phyloP scores from a whole-genome alignment of 2,888 invertebrate species.

The Pseudococcus viburni region DNA sequence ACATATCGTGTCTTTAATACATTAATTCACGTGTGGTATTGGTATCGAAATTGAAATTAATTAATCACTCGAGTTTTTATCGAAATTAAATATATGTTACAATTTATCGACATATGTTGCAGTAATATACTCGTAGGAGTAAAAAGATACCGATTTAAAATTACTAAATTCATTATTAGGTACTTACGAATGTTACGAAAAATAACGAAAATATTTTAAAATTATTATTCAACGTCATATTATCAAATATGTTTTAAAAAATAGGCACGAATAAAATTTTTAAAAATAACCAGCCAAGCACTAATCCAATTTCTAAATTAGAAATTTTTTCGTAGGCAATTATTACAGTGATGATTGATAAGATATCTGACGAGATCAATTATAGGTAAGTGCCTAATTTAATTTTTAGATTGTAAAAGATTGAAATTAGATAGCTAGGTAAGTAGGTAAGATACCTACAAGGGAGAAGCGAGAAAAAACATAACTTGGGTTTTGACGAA shows the following conservation, averaged over 20 bases:
- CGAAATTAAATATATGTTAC: too few relatives aligned
- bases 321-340: too few relatives aligned
- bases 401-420: too few relatives aligned
- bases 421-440: too few relatives aligned
- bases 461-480: too few relatives aligned
- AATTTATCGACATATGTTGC: too few relatives aligned
- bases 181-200: neutral
- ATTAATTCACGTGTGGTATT: neutral
- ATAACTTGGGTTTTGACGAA: too few relatives aligned
- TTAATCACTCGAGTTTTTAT: too few relatives aligned
- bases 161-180: neutral
- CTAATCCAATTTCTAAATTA: neutral
- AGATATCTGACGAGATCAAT: too few relatives aligned
- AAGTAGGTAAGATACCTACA: too few relatives aligned
- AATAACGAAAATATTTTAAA: neutral
- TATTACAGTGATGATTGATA: too few relatives aligned
- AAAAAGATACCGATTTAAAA: neutral
- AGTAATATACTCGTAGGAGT: neutral
- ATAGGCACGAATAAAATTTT: neutral
- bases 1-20: neutral
- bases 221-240: neutral
- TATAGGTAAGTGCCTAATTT: too few relatives aligned
- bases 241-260: neutral
- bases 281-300: neutral
- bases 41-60: neutral